Conservation (phyloP, 1,140 invertebrate species). For the Oreohelix idahoensis region DNA sequence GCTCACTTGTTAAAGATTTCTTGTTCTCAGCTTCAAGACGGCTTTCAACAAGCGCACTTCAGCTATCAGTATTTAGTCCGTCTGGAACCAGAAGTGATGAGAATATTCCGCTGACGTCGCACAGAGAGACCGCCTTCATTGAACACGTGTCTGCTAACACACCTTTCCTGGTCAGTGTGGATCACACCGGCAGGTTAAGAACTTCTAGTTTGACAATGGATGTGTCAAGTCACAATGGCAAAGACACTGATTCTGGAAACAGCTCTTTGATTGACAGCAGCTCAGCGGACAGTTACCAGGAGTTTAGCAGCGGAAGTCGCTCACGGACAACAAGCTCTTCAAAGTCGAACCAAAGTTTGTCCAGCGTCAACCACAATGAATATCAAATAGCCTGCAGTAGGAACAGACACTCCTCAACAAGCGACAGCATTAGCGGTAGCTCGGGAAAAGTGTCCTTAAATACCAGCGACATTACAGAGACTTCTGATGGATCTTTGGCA, state of each 20-base stretch:
- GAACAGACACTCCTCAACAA: neutral
- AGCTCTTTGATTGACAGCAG: slow-evolving; percentile 31
- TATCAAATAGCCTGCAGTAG: neutral
- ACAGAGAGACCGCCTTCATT: neutral
- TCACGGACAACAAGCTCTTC: slow-evolving; percentile 1
- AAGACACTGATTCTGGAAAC: slow-evolving; percentile 22
- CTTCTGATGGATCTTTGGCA: neutral
- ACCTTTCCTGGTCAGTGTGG: neutral
- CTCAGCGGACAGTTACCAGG: slow-evolving; percentile 1
- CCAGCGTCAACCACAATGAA: neutral
- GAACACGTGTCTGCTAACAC: neutral
- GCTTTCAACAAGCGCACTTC: neutral
- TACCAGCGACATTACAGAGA: neutral
- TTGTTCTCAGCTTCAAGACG: neutral
- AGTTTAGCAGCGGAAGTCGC: neutral
- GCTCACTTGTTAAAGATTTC: too few relatives aligned
- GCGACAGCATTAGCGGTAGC: neutral
- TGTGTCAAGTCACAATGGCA: neutral
- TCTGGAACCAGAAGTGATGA: neutral
- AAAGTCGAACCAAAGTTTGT: slow-evolving; percentile 13
- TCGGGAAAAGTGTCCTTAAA: neutral
- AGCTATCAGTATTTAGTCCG: neutral
- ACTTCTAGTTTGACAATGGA: slow-evolving; percentile 31
- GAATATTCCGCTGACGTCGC: too few relatives aligned
- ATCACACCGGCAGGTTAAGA: neutral